Percentiles rank a stretch among this genome's conserved stretches.
Conservation (phyloP, 2,888 invertebrate genomes). For the Drosophila peninsularis region DNA sequence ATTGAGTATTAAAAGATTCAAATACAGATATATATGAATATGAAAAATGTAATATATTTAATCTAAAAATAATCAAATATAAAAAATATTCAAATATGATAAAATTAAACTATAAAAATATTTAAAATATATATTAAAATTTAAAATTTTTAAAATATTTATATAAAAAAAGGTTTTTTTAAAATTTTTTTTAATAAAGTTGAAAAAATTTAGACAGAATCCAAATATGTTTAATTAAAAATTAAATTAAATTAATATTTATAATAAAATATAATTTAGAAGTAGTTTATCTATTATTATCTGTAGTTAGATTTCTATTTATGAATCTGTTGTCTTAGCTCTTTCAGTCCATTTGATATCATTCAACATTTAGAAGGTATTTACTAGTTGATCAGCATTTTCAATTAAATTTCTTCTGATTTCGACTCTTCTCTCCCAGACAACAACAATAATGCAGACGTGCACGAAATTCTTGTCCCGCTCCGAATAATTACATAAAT, state of each 20-base stretch:
- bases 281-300: not conserved
- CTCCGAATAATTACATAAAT: conserved; percentile 82
- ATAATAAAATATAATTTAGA: not conserved
- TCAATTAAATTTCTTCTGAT: not conserved
- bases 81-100: too few relatives aligned
- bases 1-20: too few relatives aligned
- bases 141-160: too few relatives aligned
- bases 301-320: not conserved
- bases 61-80: too few relatives aligned
- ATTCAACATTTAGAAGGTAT: conserved; percentile 16
- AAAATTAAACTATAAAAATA: too few relatives aligned
- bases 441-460: conserved; percentile 25
- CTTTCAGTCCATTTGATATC: not conserved
- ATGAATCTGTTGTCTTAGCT: not conserved
- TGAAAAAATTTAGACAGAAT: too few relatives aligned
- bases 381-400: not conserved
- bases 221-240: too few relatives aligned
- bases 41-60: too few relatives aligned
- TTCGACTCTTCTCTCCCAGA: conserved; percentile 5
- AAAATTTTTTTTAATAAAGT: not conserved
- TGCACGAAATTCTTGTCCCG: conserved; percentile 77
- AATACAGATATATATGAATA: too few relatives aligned
- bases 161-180: not conserved
- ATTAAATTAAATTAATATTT: not conserved
- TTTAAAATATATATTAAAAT: too few relatives aligned